Conservation (phyloP, 37 sponge, comb jelly and placozoan species). For the Hormiphora californensis region DNA sequence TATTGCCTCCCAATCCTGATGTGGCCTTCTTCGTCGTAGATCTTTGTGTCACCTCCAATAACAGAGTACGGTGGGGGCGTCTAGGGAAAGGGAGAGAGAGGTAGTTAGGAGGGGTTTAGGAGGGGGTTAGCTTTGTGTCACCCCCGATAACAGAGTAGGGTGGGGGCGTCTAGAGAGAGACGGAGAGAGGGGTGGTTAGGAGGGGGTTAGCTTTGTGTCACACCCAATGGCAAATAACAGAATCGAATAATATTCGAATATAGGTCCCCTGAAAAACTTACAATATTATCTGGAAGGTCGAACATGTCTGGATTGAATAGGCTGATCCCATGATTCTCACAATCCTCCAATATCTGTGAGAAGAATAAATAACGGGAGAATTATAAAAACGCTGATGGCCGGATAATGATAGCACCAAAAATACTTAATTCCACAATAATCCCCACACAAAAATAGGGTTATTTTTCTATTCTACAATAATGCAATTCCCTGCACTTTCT, state of each 20-base stretch:
- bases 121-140: slow-evolving; percentile 2
- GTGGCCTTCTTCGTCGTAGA: neutral
- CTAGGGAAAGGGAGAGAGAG: neutral
- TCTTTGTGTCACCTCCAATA: slow-evolving; percentile 29
- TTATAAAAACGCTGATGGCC: no score
- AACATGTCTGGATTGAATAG: slow-evolving; percentile 47
- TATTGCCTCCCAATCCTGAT: slow-evolving; percentile 36
- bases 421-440: no score
- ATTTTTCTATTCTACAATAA: no score
- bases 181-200: neutral
- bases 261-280: neutral
- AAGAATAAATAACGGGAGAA: no score
- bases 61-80: slow-evolving; percentile 34
- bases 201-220: neutral
- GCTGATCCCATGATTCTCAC: slow-evolving; percentile 32
- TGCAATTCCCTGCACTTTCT: no score
- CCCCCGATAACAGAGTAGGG: slow-evolving; percentile 44
- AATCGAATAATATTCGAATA: neutral
- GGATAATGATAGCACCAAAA: no score
- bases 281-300: neutral
- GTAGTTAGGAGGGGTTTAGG: neutral
- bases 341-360: slow-evolving; percentile 46
- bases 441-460: no score
- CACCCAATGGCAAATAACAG: neutral
- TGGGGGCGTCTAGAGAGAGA: neutral